phyloP scores from a whole-genome alignment of 2,797 vertebrate genomes.

The Ctenopoma multispine region DNA sequence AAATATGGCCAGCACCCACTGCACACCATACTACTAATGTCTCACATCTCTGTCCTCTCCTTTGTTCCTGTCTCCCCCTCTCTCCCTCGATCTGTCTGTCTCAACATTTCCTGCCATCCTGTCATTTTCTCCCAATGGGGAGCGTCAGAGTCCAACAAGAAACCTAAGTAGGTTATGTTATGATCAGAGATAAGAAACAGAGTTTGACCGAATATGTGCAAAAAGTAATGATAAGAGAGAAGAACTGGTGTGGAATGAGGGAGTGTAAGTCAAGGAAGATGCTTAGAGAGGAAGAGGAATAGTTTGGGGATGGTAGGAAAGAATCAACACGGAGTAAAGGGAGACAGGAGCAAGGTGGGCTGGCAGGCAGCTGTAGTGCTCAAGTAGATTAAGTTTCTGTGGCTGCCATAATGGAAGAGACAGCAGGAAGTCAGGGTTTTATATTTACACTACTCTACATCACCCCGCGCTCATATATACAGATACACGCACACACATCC shows the following conservation, averaged over 20 bases:
- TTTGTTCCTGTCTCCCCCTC: constrained; percentile 26
- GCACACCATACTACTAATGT: constrained; percentile 10
- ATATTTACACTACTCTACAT: constrained; percentile 83
- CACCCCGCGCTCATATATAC: constrained; percentile 63
- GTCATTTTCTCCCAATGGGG: constrained; percentile 38
- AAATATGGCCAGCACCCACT: constrained; percentile 83
- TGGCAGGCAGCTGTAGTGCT: constrained; percentile 64
- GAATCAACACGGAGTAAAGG: constrained; percentile 26
- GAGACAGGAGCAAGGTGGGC: constrained; percentile 49
- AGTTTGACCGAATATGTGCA: constrained; percentile 28
- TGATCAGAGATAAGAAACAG: constrained; percentile 11
- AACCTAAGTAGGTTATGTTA: constrained; percentile 35
- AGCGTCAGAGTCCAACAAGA: constrained; percentile 30
- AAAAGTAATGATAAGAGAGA: constrained; percentile 68
- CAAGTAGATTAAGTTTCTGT: constrained; percentile 81
- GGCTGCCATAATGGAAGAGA: constrained; percentile 78
- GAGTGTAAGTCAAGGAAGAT: constrained; percentile 18
- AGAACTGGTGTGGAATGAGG: constrained; percentile 22
- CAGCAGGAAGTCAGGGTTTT: constrained; percentile 79
- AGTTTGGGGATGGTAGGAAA: constrained; percentile 40
- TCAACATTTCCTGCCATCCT: constrained; percentile 37
- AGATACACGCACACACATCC: constrained; percentile 37
- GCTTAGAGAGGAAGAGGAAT: constrained; percentile 22
- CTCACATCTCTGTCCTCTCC: constrained; percentile 35
- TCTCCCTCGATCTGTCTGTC: constrained; percentile 45